Base-by-base conservation (phyloP, 2,888 invertebrate species). In the Prosapia bicincta region DNA sequence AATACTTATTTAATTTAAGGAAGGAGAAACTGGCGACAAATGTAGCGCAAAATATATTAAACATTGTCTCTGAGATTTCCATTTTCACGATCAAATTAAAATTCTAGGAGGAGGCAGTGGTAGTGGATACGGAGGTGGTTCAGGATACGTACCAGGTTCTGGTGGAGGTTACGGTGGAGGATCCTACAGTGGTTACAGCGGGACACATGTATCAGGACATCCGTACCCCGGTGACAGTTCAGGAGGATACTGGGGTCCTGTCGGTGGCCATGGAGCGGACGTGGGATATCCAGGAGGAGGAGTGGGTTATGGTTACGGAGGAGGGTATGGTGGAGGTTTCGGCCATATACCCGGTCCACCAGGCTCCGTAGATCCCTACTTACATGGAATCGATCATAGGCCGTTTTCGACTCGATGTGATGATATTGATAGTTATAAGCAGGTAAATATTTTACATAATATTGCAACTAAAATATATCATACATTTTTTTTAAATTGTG, bases 351-450 rank as follows among this genome's bases (percentile, higher is more conserved):
- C 73, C 5, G 69, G 72, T 3, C 25, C 30, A 7, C 72, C 72
- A 10, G 76, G 72, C 0, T 71, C 54, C 20, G 26, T 66, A 0
- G 73, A 54, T 13, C 67, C 72, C 1, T 73, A 26, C 28, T 69
- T 54, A 26, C 66, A 66, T 66, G 71, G 76, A 26, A 25, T 69
- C 20, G 72, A 38, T 1, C 66, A 69, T 3, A 80, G 81, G 72
- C 82, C 82, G 9, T 81, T 81, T 78, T 82, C 84, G 74, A 89
- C 90, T 0, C 88, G 93, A 78, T 95, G 95, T 83, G 95, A 95
- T 81, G 94, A 94, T 75, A 89, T 88, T 66, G 94, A 94, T 81
- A 92, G 91, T 82, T 95, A 94, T 83, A 92, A 93, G 83, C 94
- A 95, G 80, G 83, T 83, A 76, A 76, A 74, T 76, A 7, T 30